phyloP scores from a whole-genome alignment of 2,113 vertebrate genomes.

The Myanophis thanlyinensis region DNA sequence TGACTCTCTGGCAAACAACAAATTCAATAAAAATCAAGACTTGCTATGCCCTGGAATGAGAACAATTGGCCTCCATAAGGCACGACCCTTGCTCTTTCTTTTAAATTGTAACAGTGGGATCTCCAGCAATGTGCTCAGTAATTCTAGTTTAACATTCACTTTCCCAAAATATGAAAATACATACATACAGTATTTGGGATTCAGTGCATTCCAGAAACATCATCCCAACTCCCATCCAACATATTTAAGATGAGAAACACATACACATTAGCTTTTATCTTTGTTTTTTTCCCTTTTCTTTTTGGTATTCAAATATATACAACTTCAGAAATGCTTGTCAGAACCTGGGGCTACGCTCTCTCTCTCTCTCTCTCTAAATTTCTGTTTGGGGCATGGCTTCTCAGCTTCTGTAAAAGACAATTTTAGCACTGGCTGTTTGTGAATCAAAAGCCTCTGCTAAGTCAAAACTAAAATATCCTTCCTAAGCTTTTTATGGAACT shows the following conservation, averaged over 20 bases:
- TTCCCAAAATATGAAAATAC: neutral
- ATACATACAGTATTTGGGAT: neutral
- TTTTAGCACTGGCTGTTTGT: neutral
- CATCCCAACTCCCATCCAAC: neutral
- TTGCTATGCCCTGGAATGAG: neutral
- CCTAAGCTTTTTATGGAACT: neutral
- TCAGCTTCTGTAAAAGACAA: neutral
- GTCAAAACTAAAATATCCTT: neutral
- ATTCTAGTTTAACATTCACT: neutral
- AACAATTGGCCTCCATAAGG: neutral
- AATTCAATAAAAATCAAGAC: neutral
- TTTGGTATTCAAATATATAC: neutral
- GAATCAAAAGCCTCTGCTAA: neutral
- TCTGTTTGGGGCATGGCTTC: too few relatives aligned
- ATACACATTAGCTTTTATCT: neutral
- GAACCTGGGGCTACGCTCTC: too few relatives aligned
- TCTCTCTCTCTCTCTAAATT: too few relatives aligned
- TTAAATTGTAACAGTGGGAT: neutral
- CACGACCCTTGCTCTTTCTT: neutral
- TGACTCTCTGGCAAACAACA: neutral
- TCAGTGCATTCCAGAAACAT: neutral
- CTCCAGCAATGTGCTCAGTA: neutral
- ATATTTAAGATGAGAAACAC: neutral
- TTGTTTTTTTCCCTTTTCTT: neutral
- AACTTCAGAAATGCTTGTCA: neutral